Percentiles rank a stretch among this genome's conserved stretches.
Evolutionary conservation across 1,140 invertebrate genomes (phyloP).

Genomic region (Platyura marginata): DNA sequence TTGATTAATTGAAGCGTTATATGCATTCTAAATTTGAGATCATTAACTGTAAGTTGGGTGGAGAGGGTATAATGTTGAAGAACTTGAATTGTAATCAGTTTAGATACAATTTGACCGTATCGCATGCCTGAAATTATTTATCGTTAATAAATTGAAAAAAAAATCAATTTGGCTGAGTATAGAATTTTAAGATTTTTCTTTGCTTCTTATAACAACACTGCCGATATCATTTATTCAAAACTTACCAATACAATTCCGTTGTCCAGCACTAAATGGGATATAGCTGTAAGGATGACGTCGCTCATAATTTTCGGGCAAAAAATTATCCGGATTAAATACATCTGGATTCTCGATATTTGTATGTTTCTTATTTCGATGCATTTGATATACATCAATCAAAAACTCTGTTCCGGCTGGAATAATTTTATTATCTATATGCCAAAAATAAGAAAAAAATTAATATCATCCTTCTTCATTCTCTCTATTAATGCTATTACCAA

Average conservation of each 20-base stretch:
- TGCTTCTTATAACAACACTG: not conserved
- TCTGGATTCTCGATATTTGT: conserved; percentile 5
- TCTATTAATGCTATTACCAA: no score
- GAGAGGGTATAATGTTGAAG: not conserved
- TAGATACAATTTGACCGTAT: not conserved
- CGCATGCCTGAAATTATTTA: not conserved
- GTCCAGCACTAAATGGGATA: conserved; percentile 9
- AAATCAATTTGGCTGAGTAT: not conserved
- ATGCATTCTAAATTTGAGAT: not conserved
- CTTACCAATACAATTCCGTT: conserved; percentile 10
- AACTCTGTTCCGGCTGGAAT: conserved; percentile 1
- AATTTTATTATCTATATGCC: no score
- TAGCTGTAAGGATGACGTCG: conserved; percentile 9
- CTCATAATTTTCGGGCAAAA: conserved; percentile 6
- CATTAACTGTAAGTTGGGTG: not conserved
- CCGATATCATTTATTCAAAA: not conserved
- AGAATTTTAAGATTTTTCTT: not conserved
- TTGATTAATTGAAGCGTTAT: not conserved
- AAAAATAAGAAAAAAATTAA: no score
- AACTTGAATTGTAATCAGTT: not conserved
- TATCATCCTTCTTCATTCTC: no score
- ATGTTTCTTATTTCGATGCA: conserved; percentile 16
- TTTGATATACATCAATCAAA: conserved; percentile 1
- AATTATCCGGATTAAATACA: conserved; percentile 9
- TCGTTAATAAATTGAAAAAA: not conserved